Evolutionary conservation across 2,113 vertebrate genomes (phyloP), one percentile per base, ranked within the genome.

Genomic region (Cranoglanis bouderius): DNA sequence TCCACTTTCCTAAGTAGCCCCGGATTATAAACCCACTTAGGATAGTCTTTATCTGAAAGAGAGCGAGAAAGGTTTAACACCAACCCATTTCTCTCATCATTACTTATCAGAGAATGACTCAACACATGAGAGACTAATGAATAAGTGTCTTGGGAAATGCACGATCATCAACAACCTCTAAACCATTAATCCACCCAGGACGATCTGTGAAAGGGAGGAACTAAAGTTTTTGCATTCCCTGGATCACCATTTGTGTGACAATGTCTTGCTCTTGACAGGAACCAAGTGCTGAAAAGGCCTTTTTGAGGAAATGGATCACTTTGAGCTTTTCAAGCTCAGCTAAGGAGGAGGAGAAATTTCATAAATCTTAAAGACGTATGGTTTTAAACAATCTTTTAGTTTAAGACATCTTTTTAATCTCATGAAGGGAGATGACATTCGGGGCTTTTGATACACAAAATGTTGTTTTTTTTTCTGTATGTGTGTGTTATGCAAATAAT

Each of bases 21-120:
- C 98, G 96, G 94, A 99, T 99, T 94, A 99, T 99, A 94, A 99
- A 99, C 82, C 98, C 98, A 82, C 98, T 98, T 89, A 99, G 95
- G 94, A 99, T 99, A 86, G 98, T 99, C 95, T 99, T 99, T 91
- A 99, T 99, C 98, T 99, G 96, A 65, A 46, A 53, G 40, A 70
- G 14, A 83, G 16, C 46, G 67, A 49, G 19, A 75, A 24, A 35
- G 12, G 24, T 61, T 83, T 83, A 40, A 29, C 81, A 43, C 49
- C 14, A 32, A 4, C 21, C 18, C 19, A 6, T 6, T 59, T 82
- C 35, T 51, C 77, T 32, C 80, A 83, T 21, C 46, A 3, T 10
- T 49, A 49, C 46, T 49, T 49, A 49, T 49, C 46, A 70, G 8
- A 67, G 32, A 59, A 46, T 8, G 13, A 65, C 46, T 81, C 6